Evolutionary conservation across 2,797 vertebrate genomes (phyloP), one percentile per base, ranked within the genome.

Genomic region (Hypotaenidia okinawae): DNA sequence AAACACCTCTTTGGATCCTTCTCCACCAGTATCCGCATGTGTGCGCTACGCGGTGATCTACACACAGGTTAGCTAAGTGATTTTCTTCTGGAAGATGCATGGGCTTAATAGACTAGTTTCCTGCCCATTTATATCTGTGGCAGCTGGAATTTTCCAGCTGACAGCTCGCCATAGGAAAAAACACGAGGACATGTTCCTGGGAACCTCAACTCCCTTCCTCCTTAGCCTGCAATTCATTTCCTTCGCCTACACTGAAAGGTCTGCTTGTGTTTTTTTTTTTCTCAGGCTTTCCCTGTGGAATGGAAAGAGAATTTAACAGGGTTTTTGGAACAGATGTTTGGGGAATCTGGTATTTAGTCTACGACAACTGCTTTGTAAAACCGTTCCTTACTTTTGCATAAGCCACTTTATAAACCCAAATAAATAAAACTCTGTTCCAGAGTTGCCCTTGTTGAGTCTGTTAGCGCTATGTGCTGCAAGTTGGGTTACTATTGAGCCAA

Each of bases 341-440:
- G 68, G 72, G 90, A 95, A 89, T 95, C 81, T 95, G 81, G 78
- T 89, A 94, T 81, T 95, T 92, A 96, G 94, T 94, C 91, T 96
- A 21, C 0, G 32, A 85, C 72, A 96, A 94, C 73, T 75, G 86
- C 91, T 93, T 89, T 83, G 81, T 72, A 90, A 90, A 90, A 92
- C 55, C 43, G 73, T 75, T 89, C 69, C 84, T 94, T 93, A 66
- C 55, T 94, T 94, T 62, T 82, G 62, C 58, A 89, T 68, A 84
- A 95, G 75, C 57, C 62, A 75, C 82, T 94, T 94, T 33, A 89
- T 27, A 64, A 90, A 80, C 37, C 24, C 84, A 95, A 95, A 95
- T 87, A 90, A 93, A 92, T 87, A 88, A 68, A 91, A 77, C 54
- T n/a, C 54, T 78, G 30, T 78, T 83, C 62, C 94, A 85, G 75